Percentiles rank a stretch among this genome's conserved stretches.
phyloP scores from a whole-genome alignment of 2,888 invertebrate genomes.

The Achlya flavicornis region DNA sequence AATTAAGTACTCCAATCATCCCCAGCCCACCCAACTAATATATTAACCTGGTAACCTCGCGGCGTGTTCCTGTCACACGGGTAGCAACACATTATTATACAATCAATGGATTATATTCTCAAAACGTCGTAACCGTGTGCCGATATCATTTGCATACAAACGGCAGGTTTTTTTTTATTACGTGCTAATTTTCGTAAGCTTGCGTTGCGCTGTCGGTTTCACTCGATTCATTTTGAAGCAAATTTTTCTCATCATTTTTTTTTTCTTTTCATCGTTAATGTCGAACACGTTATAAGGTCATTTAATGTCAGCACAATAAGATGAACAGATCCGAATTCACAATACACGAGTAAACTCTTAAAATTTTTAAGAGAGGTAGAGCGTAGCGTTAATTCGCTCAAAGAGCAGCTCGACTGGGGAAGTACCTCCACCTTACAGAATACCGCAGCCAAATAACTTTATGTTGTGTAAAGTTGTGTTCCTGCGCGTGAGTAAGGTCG shows the following conservation, averaged over 20 bases:
- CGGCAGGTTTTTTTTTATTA: conserved; percentile 23
- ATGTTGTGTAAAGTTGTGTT: too few species aligned
- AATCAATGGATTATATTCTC: conserved; percentile 25
- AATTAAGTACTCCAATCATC: neutral
- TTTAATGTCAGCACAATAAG: too few species aligned
- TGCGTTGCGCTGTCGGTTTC: neutral
- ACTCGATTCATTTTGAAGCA: neutral
- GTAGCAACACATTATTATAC: conserved; percentile 25
- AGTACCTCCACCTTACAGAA: too few species aligned
- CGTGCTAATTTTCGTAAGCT: neutral
- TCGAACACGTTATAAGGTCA: too few species aligned
- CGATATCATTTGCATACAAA: conserved; percentile 36
- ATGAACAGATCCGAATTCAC: too few species aligned
- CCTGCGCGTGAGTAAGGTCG: too few species aligned
- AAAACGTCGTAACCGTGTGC: conserved; percentile 25
- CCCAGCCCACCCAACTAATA: neutral
- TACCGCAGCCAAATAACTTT: too few species aligned
- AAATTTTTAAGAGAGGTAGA: too few species aligned
- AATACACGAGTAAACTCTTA: too few species aligned
- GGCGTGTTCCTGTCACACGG: conserved; percentile 33
- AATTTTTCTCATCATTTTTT: neutral
- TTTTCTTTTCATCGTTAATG: neutral
- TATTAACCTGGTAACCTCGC: conserved; percentile 29
- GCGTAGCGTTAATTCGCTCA: too few species aligned
- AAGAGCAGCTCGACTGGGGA: too few species aligned